These are phyloP conservation scores for Archivesica marissinica DNA, from an alignment of 1,140 invertebrate genomes.

Conservation along the genomic window DNA sequence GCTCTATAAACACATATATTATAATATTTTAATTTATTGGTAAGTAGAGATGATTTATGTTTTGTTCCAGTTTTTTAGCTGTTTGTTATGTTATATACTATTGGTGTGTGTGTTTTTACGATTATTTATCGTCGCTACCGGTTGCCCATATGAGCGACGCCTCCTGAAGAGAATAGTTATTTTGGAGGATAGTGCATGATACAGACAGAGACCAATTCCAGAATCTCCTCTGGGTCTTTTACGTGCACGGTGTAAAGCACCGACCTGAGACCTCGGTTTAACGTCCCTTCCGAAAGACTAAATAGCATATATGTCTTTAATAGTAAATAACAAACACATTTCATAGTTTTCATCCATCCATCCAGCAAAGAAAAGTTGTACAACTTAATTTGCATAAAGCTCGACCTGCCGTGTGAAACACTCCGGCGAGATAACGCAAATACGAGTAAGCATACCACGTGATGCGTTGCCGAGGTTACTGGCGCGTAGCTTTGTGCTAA, in stretches of 20 bases:
- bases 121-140: too few species aligned
- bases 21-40: constrained; percentile 41
- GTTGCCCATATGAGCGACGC: too few species aligned
- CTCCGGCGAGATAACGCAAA: constrained; percentile 19
- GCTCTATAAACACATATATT: constrained; percentile 4
- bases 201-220: too few species aligned
- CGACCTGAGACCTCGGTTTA: too few species aligned
- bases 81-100: neutral
- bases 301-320: neutral
- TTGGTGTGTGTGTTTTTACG: too few species aligned
- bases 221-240: too few species aligned
- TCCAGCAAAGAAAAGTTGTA: constrained; percentile 10
- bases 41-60: too few species aligned
- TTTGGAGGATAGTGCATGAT: too few species aligned
- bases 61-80: too few species aligned
- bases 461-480: constrained; percentile 54
- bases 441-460: constrained; percentile 25
- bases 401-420: constrained; percentile 55
- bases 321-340: neutral
- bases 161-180: too few species aligned
- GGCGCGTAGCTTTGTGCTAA: constrained; percentile 39
- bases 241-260: too few species aligned
- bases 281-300: neutral
- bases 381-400: constrained; percentile 52
- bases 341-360: neutral